phyloP scores from a whole-genome alignment of 1,140 invertebrate genomes.

The Phortica variegata region DNA sequence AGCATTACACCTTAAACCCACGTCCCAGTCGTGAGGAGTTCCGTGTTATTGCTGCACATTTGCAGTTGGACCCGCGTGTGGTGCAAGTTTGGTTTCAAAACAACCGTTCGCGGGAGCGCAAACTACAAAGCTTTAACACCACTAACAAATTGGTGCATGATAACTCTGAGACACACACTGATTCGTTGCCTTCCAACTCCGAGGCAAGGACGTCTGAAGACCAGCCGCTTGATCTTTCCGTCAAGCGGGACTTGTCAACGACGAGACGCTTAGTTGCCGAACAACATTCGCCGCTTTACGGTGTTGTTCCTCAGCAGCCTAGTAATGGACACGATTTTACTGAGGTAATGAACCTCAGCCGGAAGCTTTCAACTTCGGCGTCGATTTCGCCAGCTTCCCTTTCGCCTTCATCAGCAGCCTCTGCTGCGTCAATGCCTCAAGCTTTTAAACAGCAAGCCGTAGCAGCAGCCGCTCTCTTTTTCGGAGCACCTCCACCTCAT shows the following conservation, averaged over 20 bases:
- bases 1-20: slow-evolving; percentile 86
- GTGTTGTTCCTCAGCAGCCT: slow-evolving; percentile 42
- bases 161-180: neutral
- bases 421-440: slow-evolving; percentile 12
- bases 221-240: slow-evolving; percentile 85
- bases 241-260: slow-evolving; percentile 65
- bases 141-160: too few relatives aligned
- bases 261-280: slow-evolving; percentile 58
- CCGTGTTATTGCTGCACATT: slow-evolving; percentile 81
- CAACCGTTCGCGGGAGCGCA: slow-evolving; percentile 86
- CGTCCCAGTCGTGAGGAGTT: slow-evolving; percentile 92
- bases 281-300: slow-evolving; percentile 64
- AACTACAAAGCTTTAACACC: slow-evolving; percentile 59
- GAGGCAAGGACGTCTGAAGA: slow-evolving; percentile 58
- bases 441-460: slow-evolving; percentile 18
- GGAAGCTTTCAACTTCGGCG: slow-evolving; percentile 64
- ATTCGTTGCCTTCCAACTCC: slow-evolving; percentile 7
- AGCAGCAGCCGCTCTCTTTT: slow-evolving; percentile 39
- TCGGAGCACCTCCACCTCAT: slow-evolving; percentile 28
- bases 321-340: slow-evolving; percentile 40
- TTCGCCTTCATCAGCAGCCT: slow-evolving; percentile 61
- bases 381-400: slow-evolving; percentile 43
- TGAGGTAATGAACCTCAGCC: slow-evolving; percentile 72
- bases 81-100: slow-evolving; percentile 99
- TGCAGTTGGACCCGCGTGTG: slow-evolving; percentile 87